Base-by-base conservation (phyloP, 1,140 invertebrate species). In the Polypedilum vanderplanki region DNA sequence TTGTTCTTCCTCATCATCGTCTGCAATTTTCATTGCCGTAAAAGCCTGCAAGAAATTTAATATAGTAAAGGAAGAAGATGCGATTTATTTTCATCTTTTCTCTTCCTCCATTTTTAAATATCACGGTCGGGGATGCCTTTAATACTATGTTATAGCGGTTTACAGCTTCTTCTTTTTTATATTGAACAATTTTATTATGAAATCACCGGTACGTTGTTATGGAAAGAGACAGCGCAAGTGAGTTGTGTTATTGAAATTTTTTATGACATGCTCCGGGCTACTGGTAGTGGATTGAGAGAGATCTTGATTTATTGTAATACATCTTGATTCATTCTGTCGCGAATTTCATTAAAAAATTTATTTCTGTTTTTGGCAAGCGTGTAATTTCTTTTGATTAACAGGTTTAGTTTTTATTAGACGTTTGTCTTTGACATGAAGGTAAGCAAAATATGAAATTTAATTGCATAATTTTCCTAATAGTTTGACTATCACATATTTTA, bases 111-210 rank as follows among this genome's bases (percentile, higher is more conserved):
- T 70, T 70, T 70, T 18, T 70, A 70, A 70, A 70, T 70, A 70
- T 70, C 65, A 70, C 20, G 20, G 65, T 70, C 65, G 65, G 65
- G 65, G 65, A 70, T 18, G 17, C 65, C 65, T n/a, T 70, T n/a
- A 15, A 57, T 57, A 57, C 10, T n/a, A 46, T 46, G 15, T 46
- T 33, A 33, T 33, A 3, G 24, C 24, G 24, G 24, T 33, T 5
- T 33, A 33, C 24, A 3, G 24, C 24, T 33, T 33, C 24, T 33
- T 33, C 24, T 33, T 33, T 33, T 33, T 33, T 33, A 33, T 33
- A 33, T 57, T 15, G 46, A 15, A 57, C 1, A 57, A 57, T 57
- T 57, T 57, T n/a, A 4, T 57, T 57, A 57, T 57, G 46, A n/a
- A 57, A 57, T 57, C 46, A 15, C 46, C 46, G n/a, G 12, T n/a